Conservation (phyloP, 2,888 invertebrate species). For the Athalia circularis region DNA sequence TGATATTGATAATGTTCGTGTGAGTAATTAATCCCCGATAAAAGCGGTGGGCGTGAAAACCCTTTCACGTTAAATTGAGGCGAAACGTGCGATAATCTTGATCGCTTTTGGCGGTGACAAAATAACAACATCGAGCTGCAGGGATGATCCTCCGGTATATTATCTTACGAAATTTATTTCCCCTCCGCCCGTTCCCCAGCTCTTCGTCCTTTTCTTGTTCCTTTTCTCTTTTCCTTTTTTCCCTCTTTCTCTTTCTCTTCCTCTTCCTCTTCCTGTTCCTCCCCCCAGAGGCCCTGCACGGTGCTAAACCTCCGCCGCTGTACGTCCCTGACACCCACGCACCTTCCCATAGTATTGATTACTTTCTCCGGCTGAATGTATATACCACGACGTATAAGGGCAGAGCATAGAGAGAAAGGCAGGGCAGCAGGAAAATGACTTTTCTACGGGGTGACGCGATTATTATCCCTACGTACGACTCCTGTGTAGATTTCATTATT, state of each 20-base stretch:
- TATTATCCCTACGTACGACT: not conserved
- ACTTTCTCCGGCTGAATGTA: slow-evolving; percentile 61
- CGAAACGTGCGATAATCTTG: too few relatives aligned
- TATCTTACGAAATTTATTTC: slow-evolving; percentile 30
- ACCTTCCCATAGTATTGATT: slow-evolving; percentile 71
- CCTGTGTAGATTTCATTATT: not conserved
- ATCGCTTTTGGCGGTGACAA: too few relatives aligned
- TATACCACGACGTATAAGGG: slow-evolving; percentile 39
- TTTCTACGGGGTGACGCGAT: not conserved
- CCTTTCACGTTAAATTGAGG: too few relatives aligned
- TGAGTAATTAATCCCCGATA: too few relatives aligned
- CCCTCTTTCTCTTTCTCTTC: slow-evolving; percentile 46
- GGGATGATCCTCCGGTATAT: too few relatives aligned
- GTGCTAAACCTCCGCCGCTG: not conserved
- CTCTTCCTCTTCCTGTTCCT: slow-evolving; percentile 19
- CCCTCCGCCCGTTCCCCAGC: slow-evolving; percentile 7
- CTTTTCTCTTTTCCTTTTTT: slow-evolving; percentile 21
- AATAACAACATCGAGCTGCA: too few relatives aligned
- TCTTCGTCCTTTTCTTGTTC: slow-evolving; percentile 43
- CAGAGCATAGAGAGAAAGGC: slow-evolving; percentile 39
- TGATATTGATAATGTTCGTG: too few relatives aligned
- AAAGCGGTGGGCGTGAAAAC: too few relatives aligned
- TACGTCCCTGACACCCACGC: slow-evolving; percentile 58
- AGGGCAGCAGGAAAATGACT: slow-evolving; percentile 45
- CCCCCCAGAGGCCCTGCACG: slow-evolving; percentile 5